These are phyloP conservation scores for Cyaniris semiargus DNA, from an alignment of 2,888 invertebrate genomes.

Conservation along the genomic window DNA sequence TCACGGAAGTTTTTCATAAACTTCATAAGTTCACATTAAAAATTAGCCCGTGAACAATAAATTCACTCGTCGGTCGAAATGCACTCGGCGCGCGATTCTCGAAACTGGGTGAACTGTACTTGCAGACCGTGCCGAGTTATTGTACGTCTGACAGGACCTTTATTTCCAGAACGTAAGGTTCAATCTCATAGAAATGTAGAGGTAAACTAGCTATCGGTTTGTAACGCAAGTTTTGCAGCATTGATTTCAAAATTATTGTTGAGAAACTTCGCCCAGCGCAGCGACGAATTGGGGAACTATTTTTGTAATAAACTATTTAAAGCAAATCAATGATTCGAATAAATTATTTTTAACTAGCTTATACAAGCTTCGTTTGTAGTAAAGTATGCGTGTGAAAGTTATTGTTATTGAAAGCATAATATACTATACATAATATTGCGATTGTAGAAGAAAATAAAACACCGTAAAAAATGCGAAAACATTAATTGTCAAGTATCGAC, in stretches of 20 bases:
- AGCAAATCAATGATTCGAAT: constrained; percentile 12
- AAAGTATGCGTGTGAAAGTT: background rate
- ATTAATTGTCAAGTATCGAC: too few species aligned
- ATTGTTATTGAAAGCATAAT: too few species aligned
- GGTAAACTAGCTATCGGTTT: background rate
- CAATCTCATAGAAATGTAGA: background rate
- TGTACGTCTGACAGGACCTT: background rate
- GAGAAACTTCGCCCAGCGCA: constrained; percentile 35
- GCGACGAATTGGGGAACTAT: background rate
- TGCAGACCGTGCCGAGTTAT: background rate
- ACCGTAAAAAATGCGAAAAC: too few species aligned
- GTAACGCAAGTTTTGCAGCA: constrained; percentile 36
- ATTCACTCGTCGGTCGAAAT: constrained; percentile 43
- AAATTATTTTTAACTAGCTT: background rate
- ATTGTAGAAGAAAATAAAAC: too few species aligned
- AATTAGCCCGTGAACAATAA: constrained; percentile 44
- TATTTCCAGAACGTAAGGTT: background rate
- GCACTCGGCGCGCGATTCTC: constrained; percentile 30
- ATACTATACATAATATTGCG: too few species aligned
- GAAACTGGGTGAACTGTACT: constrained; percentile 43
- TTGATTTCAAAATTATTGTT: constrained; percentile 43
- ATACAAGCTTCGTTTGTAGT: background rate
- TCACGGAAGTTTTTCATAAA: constrained; percentile 33
- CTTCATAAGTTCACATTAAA: constrained; percentile 36
- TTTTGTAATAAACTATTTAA: background rate